Evolutionary conservation across 2,113 vertebrate genomes (phyloP).

Genomic region (Ctenodactylus gundi): DNA sequence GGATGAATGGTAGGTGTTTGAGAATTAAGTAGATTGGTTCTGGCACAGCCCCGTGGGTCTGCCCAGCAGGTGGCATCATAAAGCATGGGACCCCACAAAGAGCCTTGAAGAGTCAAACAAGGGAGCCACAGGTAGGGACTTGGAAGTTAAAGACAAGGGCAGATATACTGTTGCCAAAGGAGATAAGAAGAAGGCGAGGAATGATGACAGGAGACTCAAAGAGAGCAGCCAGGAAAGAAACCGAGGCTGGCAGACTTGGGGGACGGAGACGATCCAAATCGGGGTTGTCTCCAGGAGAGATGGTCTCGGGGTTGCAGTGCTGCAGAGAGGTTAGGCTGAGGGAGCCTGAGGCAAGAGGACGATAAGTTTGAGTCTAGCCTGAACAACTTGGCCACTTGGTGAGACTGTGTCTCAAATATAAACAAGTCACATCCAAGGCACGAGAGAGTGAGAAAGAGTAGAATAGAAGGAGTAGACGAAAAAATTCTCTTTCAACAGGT

Average conservation of each 20-base stretch:
- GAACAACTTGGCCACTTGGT: too few relatives aligned
- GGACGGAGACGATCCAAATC: too few relatives aligned
- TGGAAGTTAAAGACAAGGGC: not conserved
- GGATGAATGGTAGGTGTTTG: not conserved
- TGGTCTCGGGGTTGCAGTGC: not conserved
- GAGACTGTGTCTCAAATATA: too few relatives aligned
- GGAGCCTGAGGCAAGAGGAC: too few relatives aligned
- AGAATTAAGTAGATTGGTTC: not conserved
- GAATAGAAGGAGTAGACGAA: not conserved
- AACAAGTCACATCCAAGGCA: too few relatives aligned
- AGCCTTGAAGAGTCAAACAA: not conserved
- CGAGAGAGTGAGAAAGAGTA: not conserved
- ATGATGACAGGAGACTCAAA: not conserved
- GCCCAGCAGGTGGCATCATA: conserved; percentile 32
- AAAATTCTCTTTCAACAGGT: not conserved
- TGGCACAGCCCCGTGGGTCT: not conserved
- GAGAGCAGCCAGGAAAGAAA: not conserved
- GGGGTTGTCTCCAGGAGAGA: not conserved
- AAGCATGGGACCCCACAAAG: not conserved
- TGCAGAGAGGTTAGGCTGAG: not conserved
- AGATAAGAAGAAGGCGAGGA: not conserved
- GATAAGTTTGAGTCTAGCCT: too few relatives aligned
- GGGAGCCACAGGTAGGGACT: not conserved
- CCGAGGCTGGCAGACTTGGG: not conserved
- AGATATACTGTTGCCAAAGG: not conserved